Percentiles rank a stretch among this genome's conserved stretches.
Evolutionary conservation across 1,140 invertebrate genomes (phyloP).

Genomic region (Drosophila dunni): DNA sequence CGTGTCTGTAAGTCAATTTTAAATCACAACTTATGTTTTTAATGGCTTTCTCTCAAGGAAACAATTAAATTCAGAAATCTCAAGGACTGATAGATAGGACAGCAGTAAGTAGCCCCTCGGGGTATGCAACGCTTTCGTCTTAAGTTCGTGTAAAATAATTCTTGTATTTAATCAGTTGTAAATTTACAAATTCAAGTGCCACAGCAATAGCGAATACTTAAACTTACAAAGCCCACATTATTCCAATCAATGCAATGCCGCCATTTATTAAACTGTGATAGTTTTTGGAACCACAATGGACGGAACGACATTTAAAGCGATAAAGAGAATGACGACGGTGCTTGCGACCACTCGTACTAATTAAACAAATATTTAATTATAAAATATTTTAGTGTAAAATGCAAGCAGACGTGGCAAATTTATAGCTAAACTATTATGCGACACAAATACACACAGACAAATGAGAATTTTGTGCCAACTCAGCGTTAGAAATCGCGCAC

Average conservation of each 20-base stretch:
- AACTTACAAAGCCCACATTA: background rate
- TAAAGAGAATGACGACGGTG: constrained; percentile 1
- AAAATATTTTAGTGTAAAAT: constrained; percentile 80
- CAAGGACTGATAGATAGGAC: too few relatives aligned
- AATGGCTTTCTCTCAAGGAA: background rate
- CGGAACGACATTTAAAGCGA: constrained; percentile 2
- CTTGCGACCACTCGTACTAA: constrained; percentile 65
- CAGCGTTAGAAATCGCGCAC: constrained; percentile 35
- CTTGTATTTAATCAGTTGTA: background rate
- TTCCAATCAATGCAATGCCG: constrained; percentile 55
- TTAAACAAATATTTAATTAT: constrained; percentile 84
- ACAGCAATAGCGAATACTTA: constrained; percentile 2
- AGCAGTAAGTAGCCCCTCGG: background rate
- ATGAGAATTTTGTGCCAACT: constrained; percentile 49
- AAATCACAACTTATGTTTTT: too few relatives aligned
- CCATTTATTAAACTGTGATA: constrained; percentile 50
- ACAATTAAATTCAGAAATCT: background rate
- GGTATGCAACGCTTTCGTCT: constrained; percentile 3
- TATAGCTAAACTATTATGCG: constrained; percentile 80
- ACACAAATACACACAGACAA: constrained; percentile 35
- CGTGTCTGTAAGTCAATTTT: too few relatives aligned
- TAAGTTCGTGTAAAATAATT: background rate
- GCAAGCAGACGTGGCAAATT: constrained; percentile 78
- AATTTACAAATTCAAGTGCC: background rate
- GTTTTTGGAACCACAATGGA: constrained; percentile 47